Evolutionary conservation across 2,888 invertebrate species (phyloP).

Genomic region (Homarus gammarus): DNA sequence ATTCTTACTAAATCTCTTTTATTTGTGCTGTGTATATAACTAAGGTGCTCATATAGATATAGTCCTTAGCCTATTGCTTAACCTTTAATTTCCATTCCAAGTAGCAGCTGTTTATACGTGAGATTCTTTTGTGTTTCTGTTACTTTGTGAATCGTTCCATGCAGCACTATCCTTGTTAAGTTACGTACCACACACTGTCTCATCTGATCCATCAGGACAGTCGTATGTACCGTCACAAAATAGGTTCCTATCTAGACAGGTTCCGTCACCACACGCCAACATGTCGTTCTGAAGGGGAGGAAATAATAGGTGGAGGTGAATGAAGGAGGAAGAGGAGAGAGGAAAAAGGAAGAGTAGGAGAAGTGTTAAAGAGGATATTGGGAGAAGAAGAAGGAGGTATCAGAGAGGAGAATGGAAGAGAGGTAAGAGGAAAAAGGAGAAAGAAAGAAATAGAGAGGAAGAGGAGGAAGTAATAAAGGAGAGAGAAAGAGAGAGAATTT

Average conservation of each 20-base stretch:
- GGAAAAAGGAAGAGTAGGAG: no score
- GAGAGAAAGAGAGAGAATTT: slow-evolving; percentile 13
- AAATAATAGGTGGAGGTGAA: not conserved
- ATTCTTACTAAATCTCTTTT: no score
- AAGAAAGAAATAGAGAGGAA: slow-evolving; percentile 76
- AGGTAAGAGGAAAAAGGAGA: not conserved
- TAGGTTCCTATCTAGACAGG: slow-evolving; percentile 93
- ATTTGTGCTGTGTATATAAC: no score
- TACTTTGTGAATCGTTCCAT: no score
- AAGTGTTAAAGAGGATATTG: no score
- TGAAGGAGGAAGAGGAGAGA: not conserved
- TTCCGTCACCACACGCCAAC: slow-evolving; percentile 93
- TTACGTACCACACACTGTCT: slow-evolving; percentile 97
- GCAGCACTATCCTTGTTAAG: no score
- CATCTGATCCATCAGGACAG: slow-evolving; percentile 96
- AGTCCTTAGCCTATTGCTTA: no score
- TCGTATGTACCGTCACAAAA: slow-evolving; percentile 96
- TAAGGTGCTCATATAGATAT: no score
- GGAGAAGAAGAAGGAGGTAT: not conserved
- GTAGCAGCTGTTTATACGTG: no score
- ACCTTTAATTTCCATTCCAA: no score
- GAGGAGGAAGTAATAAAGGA: not conserved
- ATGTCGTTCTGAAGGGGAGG: slow-evolving; percentile 82
- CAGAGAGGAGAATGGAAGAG: not conserved
- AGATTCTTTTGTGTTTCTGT: no score